Evolutionary conservation across 2,888 invertebrate species (phyloP), one percentile per base, ranked within the genome.

Genomic region (Drosophila glabriapex): DNA sequence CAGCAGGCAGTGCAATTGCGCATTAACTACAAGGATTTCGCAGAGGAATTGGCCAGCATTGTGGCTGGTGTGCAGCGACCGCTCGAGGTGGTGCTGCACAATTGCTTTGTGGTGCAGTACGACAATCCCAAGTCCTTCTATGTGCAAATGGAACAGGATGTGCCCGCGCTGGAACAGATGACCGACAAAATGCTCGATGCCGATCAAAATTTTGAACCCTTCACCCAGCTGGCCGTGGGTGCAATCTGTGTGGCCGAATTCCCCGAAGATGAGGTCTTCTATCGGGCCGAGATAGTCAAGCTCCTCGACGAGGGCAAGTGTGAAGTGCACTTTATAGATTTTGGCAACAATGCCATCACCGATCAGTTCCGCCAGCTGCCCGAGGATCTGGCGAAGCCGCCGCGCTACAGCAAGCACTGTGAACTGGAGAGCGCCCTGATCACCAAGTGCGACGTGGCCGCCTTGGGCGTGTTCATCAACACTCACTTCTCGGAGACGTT

Each of bases 221-320:
- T 92, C 4, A 70, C 54, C 0, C 82, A 92, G 0, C 56, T 89
- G 4, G 37, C 81, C 31, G 84, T 95, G 66, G 96, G 96, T 16
- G 94, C 95, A 0, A 81, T 96, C 0, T 97, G 97, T 85, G 94
- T 95, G 52, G 98, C 98, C 2, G 96, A 96, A 86, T 98, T 97
- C 92, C 95, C 95, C 1, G 96, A 95, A 4, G 98, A 98, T 91
- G 95, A 96, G 37, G 95, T 95, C 76, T 99, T 98, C 97, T 99
- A 99, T 93, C 95, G 99, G 74, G 98, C 98, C 0, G 95, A 96
- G 91, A 96, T 99, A 16, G 56, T 88, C 53, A 84, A 82, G 54
- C 68, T 91, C 4, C 95, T 98, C 31, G 96, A 96, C 76, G 94
- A 95, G 3, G 96, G 96, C 76, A 96, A 96, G 65, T 96, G 95